Evolutionary conservation across 2,888 invertebrate genomes (phyloP), one percentile per base, ranked within the genome.

Genomic region (Acleris sparsana): DNA sequence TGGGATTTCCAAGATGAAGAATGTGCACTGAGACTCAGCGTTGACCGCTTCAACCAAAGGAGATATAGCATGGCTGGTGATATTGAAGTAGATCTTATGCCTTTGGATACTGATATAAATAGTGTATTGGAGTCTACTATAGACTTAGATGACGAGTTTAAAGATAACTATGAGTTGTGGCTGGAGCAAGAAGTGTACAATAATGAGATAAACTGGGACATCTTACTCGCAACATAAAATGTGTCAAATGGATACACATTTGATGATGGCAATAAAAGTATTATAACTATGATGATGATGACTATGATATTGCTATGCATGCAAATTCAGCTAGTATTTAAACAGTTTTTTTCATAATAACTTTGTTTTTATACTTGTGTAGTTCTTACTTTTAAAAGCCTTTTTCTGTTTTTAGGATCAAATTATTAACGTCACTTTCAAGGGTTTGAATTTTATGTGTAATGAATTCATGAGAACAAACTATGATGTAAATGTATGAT

Each of bases 1-100:
- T 99, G 99, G 99, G 99, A 99, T 86, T 99, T 98, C 77, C 97
- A 99, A 91, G 98, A 97, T 43, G 99, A 99, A 85, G 99, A 99
- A 84, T 98, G 98, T 86, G 96, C 98, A 13, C 90, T 99, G 66
- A 94, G 99, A 69, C 96, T 97, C 0, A 97, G 97, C 72, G 99
- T 99, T 3, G 99, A 99, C 90, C 95, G 98, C 68, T 99, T 99
- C 81, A 99, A 99, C 87, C 96, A 96, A 80, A 95, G 99, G 22
- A 94, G 99, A 71, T 99, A 99, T 84, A 94, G 94, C 25, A 92
- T 93, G 29, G 87, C 88, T 5, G 82, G 83, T 11, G 89, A 89
- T 61, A 84, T 89, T 75, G 95, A 95, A 76, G 90, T 93, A 51
- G 95, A 95, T 76, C 88, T 94, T 73, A 93, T 93, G 77, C 94